phyloP scores from a whole-genome alignment of 2,797 vertebrate genomes.

The Hafferia zeledoni region DNA sequence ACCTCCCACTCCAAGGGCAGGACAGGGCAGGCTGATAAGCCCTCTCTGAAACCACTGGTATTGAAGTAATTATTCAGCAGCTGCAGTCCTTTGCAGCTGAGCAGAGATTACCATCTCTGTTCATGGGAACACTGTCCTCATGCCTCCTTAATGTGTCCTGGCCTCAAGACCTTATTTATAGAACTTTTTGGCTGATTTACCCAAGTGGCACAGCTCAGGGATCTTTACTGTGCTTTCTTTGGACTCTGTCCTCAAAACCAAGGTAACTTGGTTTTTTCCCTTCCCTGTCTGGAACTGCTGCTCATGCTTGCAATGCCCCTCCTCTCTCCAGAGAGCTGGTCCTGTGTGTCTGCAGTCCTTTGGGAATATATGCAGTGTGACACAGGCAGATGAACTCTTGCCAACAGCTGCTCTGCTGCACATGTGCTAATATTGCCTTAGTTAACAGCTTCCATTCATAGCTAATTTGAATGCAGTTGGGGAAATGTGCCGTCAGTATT shows the following conservation, averaged over 20 bases:
- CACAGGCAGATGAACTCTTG: background rate
- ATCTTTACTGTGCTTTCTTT: background rate
- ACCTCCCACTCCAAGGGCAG: slow-evolving; percentile 44
- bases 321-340: background rate
- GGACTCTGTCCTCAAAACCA: background rate
- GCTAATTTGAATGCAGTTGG: background rate
- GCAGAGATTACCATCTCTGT: slow-evolving; percentile 53
- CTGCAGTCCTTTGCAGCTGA: slow-evolving; percentile 40
- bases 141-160: background rate
- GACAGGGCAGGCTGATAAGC: slow-evolving; percentile 43
- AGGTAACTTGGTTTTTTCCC: background rate
- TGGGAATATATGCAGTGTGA: background rate
- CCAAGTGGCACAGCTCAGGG: background rate
- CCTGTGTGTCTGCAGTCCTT: background rate
- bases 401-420: background rate
- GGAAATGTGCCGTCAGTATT: background rate
- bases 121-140: background rate
- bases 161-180: slow-evolving; percentile 33
- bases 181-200: slow-evolving; percentile 14
- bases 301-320: background rate
- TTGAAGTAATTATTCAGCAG: slow-evolving; percentile 39
- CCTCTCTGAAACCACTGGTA: background rate
- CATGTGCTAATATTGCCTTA: background rate
- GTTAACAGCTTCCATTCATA: background rate
- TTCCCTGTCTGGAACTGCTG: background rate